Base-by-base conservation (phyloP, 2,797 vertebrate genomes). In the Orientallactaga sibirica region DNA sequence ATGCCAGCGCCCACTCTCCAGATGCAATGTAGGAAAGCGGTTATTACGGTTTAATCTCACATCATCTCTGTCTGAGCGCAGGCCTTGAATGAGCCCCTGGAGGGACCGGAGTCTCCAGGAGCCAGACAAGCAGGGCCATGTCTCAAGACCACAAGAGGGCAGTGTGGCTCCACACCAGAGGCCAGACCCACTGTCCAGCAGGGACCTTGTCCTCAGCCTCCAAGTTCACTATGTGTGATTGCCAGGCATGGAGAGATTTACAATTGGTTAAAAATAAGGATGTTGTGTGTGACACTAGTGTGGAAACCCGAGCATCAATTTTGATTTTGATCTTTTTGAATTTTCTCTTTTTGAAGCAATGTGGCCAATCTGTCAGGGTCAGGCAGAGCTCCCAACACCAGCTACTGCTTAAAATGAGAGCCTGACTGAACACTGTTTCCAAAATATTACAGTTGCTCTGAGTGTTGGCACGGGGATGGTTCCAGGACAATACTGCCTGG, bases 21-120 rank as follows among this genome's bases (percentile, higher is more conserved):
- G 61, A 10, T 5, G 15, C 0, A 5, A 14, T 7, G 14, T 7
- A 24, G 61, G 24, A 16, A 58, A 48, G 64, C 52, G 18, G 1
- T 3, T 3, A 16, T 24, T 2, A 15, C 1, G 37, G 43, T 74
- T 62, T 61, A 33, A 29, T 14, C 20, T 67, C 10, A n/a, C 74
- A 4, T n/a, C 14, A 4, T 4, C 52, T 37, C n/a, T 19, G 7
- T 3, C 25, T 16, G 48, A 55, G 66, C 1, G 0, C 70, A 41
- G 52, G 27, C 0, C 0, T 1, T 1, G 3, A 5, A 27, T n/a
- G n/a, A n/a, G n/a, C n/a, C n/a, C n/a, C n/a, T n/a, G 48, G 0
- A 7, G 55, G 24, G 41, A n/a, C n/a, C 5, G 61, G 15, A 3
- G 43, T n/a, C n/a, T n/a, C n/a, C n/a, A n/a, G 70, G 37, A 29